Percentiles rank a stretch among this genome's conserved stretches.
phyloP scores from a whole-genome alignment of 2,797 vertebrate genomes.

The Propithecus deckenii region DNA sequence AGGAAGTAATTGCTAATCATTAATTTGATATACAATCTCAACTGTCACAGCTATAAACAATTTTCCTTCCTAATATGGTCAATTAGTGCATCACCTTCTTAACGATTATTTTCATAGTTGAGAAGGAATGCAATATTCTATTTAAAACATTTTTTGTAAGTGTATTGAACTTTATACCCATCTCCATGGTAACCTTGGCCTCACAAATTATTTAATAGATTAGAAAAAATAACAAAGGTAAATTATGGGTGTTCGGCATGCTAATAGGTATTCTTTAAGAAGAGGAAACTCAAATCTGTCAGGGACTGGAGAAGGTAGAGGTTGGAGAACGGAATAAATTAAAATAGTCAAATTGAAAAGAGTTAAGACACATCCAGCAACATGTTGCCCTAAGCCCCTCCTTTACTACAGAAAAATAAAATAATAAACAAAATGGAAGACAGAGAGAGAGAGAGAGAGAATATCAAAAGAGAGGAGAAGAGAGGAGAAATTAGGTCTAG shows the following conservation, averaged over 20 bases:
- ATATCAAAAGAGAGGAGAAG: neutral
- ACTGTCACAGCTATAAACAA: neutral
- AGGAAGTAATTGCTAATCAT: neutral
- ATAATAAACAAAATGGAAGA: neutral
- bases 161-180: neutral
- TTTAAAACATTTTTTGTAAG: neutral
- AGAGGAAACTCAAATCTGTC: neutral
- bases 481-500: neutral
- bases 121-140: neutral
- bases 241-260: neutral
- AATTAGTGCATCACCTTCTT: neutral
- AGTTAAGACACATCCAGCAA: neutral
- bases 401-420: neutral
- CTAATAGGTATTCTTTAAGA: neutral
- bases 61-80: neutral
- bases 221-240: neutral
- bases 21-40: conserved; percentile 33
- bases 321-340: neutral
- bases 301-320: neutral
- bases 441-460: neutral
- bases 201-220: neutral
- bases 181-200: neutral
- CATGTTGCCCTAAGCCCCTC: neutral
- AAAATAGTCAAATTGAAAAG: neutral
- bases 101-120: neutral